These are phyloP conservation scores for Eurosta solidaginis DNA, from an alignment of 1,140 invertebrate genomes.

Conservation along the genomic window DNA sequence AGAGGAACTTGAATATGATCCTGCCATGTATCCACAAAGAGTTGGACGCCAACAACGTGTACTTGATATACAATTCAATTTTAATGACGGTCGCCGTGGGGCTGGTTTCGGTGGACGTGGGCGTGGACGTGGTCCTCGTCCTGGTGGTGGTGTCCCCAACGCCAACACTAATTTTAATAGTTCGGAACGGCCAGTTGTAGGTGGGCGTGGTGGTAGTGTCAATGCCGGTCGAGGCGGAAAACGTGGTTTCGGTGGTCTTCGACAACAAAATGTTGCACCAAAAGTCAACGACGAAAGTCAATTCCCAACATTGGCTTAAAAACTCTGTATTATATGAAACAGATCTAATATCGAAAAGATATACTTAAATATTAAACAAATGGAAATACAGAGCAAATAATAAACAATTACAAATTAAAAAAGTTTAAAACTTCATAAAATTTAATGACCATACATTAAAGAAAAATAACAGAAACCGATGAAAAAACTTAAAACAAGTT, in stretches of 20 bases:
- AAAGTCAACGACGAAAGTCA: slow-evolving; percentile 94
- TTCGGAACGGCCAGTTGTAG: slow-evolving; percentile 52
- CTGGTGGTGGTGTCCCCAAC: slow-evolving; percentile 53
- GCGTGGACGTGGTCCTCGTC: slow-evolving; percentile 68
- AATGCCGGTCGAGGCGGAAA: slow-evolving; percentile 40
- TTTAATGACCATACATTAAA: background rate
- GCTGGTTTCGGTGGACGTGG: slow-evolving; percentile 68
- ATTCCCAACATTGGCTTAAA: slow-evolving; percentile 88
- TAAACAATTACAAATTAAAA: slow-evolving; percentile 4
- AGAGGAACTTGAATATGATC: slow-evolving; percentile 74
- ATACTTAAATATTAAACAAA: background rate
- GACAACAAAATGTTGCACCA: slow-evolving; percentile 69
- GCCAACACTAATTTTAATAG: slow-evolving; percentile 46
- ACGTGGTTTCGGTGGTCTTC: slow-evolving; percentile 46
- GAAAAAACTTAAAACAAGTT: slow-evolving; percentile 17
- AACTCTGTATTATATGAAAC: background rate
- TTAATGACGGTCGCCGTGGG: slow-evolving; percentile 78
- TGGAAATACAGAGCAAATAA: slow-evolving; percentile 10
- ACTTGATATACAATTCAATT: slow-evolving; percentile 88
- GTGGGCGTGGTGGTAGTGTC: slow-evolving; percentile 46
- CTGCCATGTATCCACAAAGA: slow-evolving; percentile 81
- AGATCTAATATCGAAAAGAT: background rate
- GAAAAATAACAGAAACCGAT: background rate
- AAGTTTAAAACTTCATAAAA: background rate
- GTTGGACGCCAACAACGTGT: slow-evolving; percentile 86